phyloP scores from a whole-genome alignment of 2,113 vertebrate genomes.

The Eleginops maclovinus region DNA sequence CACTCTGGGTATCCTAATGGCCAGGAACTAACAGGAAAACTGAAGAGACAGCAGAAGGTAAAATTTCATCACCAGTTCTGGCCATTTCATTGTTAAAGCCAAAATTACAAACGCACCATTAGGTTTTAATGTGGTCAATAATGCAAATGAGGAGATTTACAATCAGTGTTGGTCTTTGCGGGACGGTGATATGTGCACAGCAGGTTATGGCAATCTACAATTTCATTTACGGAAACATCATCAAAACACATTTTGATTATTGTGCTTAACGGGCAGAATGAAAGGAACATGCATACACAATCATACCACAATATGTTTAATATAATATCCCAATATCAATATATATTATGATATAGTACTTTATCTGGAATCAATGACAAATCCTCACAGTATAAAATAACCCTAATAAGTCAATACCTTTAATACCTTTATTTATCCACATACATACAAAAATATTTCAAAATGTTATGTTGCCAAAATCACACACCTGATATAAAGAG shows the following conservation, averaged over 20 bases:
- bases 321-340: not conserved
- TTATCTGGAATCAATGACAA: not conserved
- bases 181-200: conserved; percentile 44
- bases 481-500: too few species aligned
- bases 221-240: conserved; percentile 24
- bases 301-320: not conserved
- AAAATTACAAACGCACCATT: conserved; percentile 48
- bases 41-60: conserved; percentile 34
- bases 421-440: too few species aligned
- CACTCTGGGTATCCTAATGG: conserved; percentile 44
- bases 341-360: not conserved
- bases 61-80: conserved; percentile 37
- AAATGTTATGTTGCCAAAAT: too few species aligned
- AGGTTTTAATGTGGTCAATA: conserved; percentile 51
- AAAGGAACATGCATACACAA: too few species aligned
- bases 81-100: conserved; percentile 37
- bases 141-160: conserved; percentile 54
- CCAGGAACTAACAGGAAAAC: conserved; percentile 48
- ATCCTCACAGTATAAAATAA: not conserved
- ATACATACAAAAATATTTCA: too few species aligned
- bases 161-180: conserved; percentile 31
- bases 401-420: not conserved
- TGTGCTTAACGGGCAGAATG: conserved; percentile 4
- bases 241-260: conserved; percentile 10
- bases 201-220: conserved; percentile 21